phyloP scores from a whole-genome alignment of 2,888 invertebrate genomes.

The Rotaria macrura region DNA sequence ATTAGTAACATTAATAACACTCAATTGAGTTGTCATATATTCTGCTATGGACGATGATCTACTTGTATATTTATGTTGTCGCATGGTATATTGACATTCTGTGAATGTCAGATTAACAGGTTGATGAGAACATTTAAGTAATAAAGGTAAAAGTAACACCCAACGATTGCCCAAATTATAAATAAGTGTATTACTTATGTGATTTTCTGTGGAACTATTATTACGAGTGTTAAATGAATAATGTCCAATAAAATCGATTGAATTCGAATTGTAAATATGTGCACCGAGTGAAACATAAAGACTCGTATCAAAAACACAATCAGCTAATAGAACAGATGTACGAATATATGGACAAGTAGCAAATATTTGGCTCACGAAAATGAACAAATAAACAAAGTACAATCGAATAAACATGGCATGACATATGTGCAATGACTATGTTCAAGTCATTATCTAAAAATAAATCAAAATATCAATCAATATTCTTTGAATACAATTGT shows the following conservation, averaged over 20 bases:
- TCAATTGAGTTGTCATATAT: background rate
- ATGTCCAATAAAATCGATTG: background rate
- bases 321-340: slow-evolving; percentile 8
- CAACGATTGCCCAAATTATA: background rate
- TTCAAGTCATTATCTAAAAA: background rate
- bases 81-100: slow-evolving; percentile 19
- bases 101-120: slow-evolving; percentile 3
- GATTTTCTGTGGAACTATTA: background rate
- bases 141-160: background rate
- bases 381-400: background rate
- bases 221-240: slow-evolving; percentile 5
- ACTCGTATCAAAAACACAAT: background rate
- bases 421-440: background rate
- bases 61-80: background rate
- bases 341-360: slow-evolving; percentile 18
- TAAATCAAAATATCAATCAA: background rate
- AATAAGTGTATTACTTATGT: background rate
- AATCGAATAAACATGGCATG: background rate
- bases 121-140: background rate
- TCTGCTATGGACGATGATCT: background rate
- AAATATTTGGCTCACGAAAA: background rate
- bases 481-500: background rate
- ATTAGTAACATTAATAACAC: slow-evolving; percentile 1
- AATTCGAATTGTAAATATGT: background rate
- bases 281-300: slow-evolving; percentile 12